These are phyloP conservation scores for Lacerta bilineata DNA, from an alignment of 2,797 vertebrate genomes.

Conservation along the genomic window DNA sequence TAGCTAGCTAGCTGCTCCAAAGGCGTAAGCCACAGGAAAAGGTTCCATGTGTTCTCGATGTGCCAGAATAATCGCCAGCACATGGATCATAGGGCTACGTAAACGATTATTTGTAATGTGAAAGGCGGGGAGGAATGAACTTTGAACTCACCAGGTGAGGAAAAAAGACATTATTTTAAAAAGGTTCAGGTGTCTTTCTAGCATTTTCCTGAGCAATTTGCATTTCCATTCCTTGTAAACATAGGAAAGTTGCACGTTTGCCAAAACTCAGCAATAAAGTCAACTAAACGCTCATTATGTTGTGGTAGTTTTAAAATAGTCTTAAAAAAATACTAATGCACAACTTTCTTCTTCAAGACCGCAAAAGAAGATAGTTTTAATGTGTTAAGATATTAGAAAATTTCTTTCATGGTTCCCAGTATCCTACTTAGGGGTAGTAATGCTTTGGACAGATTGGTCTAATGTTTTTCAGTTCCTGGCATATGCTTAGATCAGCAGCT, in stretches of 20 bases:
- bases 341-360: neutral
- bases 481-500: neutral
- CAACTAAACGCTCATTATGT: neutral
- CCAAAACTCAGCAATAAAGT: conserved; percentile 8
- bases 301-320: neutral
- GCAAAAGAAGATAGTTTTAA: neutral
- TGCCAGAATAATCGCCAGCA: neutral
- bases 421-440: neutral
- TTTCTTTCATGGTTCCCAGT: neutral
- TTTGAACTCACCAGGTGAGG: neutral
- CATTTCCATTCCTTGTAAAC: neutral
- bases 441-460: neutral
- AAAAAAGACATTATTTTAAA: neutral
- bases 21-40: neutral
- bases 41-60: neutral
- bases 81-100: neutral
- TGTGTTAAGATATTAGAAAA: conserved; percentile 2
- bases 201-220: neutral
- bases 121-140: neutral
- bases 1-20: neutral
- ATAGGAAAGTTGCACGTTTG: neutral
- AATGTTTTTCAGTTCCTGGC: neutral
- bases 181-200: neutral
- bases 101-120: neutral
- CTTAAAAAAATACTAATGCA: neutral